phyloP scores from a whole-genome alignment of 1,140 invertebrate genomes.

The Odontomachus brunneus region DNA sequence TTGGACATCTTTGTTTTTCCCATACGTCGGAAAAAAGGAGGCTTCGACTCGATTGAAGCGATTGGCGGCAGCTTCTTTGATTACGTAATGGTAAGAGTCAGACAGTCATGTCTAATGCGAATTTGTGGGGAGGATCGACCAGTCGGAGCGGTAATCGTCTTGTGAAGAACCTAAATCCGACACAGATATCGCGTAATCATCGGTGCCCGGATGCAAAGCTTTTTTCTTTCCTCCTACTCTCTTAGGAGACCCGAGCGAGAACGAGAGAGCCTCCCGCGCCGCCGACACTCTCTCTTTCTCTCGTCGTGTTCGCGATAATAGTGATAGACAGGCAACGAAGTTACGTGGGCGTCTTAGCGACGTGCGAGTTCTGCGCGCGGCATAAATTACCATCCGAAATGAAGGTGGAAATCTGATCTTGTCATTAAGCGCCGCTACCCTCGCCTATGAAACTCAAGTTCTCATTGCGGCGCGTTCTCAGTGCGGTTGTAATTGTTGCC shows the following conservation, averaged over 20 bases:
- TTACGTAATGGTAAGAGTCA: constrained; percentile 10
- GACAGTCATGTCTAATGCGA: not conserved
- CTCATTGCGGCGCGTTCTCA: constrained; percentile 46
- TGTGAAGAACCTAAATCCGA: constrained; percentile 3
- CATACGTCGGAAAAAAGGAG: too few relatives aligned
- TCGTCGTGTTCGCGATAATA: constrained; percentile 71
- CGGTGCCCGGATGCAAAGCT: not conserved
- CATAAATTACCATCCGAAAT: constrained; percentile 73
- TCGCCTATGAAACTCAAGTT: constrained; percentile 65
- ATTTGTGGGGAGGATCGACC: not conserved
- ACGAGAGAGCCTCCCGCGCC: too few relatives aligned
- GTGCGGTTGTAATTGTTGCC: constrained; percentile 54
- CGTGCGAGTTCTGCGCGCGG: constrained; percentile 58
- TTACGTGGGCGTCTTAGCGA: constrained; percentile 73
- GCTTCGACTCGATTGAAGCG: not conserved
- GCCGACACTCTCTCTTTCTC: constrained; percentile 12
- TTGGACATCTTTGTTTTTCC: too few relatives aligned
- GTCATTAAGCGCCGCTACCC: constrained; percentile 68
- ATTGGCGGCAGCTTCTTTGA: not conserved
- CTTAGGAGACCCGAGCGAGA: not conserved
- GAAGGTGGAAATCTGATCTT: constrained; percentile 72
- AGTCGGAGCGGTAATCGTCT: not conserved
- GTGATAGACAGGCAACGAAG: constrained; percentile 73
- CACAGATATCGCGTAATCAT: constrained; percentile 47
- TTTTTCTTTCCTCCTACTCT: not conserved